Conservation (phyloP, 2,888 invertebrate species). For the Papilio protenor region DNA sequence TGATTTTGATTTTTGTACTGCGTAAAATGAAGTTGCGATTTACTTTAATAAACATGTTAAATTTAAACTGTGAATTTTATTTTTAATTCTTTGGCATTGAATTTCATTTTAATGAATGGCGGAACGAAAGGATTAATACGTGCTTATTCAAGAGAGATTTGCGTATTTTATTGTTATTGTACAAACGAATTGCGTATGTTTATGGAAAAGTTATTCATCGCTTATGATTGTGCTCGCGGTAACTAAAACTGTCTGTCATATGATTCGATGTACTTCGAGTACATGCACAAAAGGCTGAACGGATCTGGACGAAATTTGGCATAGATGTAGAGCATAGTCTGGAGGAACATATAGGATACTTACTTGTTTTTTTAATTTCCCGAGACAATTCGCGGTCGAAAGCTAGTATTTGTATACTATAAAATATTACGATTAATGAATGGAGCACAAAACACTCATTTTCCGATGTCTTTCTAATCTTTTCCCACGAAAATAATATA, state of each 20-base stretch:
- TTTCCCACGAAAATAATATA: not conserved
- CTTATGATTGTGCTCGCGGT: not conserved
- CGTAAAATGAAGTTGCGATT: not conserved
- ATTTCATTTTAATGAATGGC: not conserved
- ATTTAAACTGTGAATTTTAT: not conserved
- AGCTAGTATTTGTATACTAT: too few species aligned
- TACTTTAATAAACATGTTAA: not conserved
- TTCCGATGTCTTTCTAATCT: not conserved
- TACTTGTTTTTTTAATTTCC: too few species aligned
- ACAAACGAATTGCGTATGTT: not conserved
- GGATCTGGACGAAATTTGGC: too few species aligned
- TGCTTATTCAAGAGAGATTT: not conserved
- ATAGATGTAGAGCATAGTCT: too few species aligned
- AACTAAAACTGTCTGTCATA: not conserved
- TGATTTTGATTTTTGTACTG: not conserved
- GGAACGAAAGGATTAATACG: slow-evolving; percentile 2
- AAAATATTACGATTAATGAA: not conserved
- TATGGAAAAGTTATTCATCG: too few species aligned
- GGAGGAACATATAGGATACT: too few species aligned
- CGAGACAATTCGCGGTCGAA: too few species aligned
- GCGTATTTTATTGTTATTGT: not conserved
- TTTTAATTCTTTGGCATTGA: not conserved
- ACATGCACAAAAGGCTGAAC: too few species aligned
- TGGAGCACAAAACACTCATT: not conserved
- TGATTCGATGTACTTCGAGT: too few species aligned